A percentile compares a stretch with the other conserved stretches of the same genome.
phyloP scores from a whole-genome alignment of 2,888 invertebrate genomes.

The Allygus modestus region DNA sequence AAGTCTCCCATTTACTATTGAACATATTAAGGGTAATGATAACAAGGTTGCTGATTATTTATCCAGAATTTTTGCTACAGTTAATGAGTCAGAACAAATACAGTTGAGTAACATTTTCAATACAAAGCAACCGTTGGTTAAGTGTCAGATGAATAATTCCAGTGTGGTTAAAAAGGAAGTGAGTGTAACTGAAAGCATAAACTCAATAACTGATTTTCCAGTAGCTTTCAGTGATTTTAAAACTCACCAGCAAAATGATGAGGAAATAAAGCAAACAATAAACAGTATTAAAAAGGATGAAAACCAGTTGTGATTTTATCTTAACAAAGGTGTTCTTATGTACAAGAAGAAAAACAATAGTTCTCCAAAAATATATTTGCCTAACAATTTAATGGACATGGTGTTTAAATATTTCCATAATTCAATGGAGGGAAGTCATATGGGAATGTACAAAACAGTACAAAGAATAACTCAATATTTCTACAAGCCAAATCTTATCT shows the following conservation, averaged over 20 bases:
- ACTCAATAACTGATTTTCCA: background rate
- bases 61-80: background rate
- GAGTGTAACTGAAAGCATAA: background rate
- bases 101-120: background rate
- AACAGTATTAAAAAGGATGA: background rate
- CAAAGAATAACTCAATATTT: slow-evolving; percentile 9
- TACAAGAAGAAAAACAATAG: background rate
- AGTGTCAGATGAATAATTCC: background rate
- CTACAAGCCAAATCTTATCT: background rate
- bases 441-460: slow-evolving; percentile 16
- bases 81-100: background rate
- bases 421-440: background rate
- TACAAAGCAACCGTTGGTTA: background rate
- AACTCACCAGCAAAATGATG: background rate
- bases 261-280: background rate
- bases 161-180: background rate
- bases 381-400: background rate
- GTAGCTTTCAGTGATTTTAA: slow-evolving; percentile 15
- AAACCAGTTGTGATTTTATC: background rate
- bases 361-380: background rate
- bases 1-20: background rate
- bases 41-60: slow-evolving; percentile 4
- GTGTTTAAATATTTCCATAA: slow-evolving; percentile 23
- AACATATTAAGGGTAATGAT: background rate
- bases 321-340: slow-evolving; percentile 24